Percentiles rank a stretch among this genome's conserved stretches.
Evolutionary conservation across 2,113 vertebrate species (phyloP).

Genomic region (Apteryx mantelli): DNA sequence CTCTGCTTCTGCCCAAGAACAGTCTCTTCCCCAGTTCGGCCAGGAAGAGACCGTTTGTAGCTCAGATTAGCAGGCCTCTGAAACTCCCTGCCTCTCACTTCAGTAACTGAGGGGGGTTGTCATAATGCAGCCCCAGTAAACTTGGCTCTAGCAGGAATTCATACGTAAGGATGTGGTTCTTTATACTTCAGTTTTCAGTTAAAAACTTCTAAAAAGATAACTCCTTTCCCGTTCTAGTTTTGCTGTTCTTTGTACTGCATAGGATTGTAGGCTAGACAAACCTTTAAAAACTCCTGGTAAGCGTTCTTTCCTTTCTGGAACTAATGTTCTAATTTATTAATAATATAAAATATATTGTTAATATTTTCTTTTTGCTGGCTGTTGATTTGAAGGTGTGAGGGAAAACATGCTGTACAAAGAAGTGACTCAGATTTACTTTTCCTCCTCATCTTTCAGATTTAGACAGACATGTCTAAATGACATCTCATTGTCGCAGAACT

Average conservation of each 20-base stretch:
- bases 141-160: neutral
- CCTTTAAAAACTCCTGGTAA: neutral
- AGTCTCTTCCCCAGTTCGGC: neutral
- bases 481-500: neutral
- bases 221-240: neutral
- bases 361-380: neutral
- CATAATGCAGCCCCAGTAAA: neutral
- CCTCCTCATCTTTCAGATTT: neutral
- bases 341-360: neutral
- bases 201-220: neutral
- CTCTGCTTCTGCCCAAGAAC: neutral
- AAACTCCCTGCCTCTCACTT: neutral
- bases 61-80: neutral
- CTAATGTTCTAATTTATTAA: neutral
- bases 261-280: neutral
- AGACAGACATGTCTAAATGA: neutral
- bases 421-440: neutral
- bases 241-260: neutral
- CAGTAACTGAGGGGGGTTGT: neutral
- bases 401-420: neutral
- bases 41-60: fast-evolving
- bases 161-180: neutral
- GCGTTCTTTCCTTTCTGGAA: neutral
- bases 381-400: neutral
- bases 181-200: neutral